Percentiles rank a stretch among this genome's conserved stretches.
Evolutionary conservation across 2,113 vertebrate species (phyloP).

Genomic region (Rutilus rutilus): DNA sequence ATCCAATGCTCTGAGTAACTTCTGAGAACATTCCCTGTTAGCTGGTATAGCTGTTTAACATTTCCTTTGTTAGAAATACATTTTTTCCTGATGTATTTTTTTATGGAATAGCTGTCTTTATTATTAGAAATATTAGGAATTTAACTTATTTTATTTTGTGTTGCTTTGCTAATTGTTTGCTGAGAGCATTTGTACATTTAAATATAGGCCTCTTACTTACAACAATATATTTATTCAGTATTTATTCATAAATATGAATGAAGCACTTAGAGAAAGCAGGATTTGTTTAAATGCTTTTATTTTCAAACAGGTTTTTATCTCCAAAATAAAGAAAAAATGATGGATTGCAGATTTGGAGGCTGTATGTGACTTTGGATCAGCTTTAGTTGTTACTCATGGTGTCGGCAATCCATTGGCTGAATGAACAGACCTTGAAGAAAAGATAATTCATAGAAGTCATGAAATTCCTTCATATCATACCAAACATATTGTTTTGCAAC

Average conservation of each 20-base stretch:
- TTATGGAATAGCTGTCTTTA: not conserved
- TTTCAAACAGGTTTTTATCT: not conserved
- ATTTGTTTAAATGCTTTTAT: slow-evolving; percentile 16
- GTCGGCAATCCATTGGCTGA: slow-evolving; percentile 64
- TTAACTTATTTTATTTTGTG: not conserved
- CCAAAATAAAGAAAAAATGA: not conserved
- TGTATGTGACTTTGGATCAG: slow-evolving; percentile 14
- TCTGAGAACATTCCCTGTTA: too few relatives aligned
- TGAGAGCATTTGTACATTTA: not conserved
- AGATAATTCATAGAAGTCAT: not conserved
- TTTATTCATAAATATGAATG: not conserved
- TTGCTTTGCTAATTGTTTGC: not conserved
- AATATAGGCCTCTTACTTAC: not conserved
- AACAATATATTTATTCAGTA: not conserved
- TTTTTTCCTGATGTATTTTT: not conserved
- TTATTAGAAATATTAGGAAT: not conserved
- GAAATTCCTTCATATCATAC: not conserved
- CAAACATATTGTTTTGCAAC: not conserved
- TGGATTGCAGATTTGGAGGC: slow-evolving; percentile 7
- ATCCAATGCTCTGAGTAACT: too few relatives aligned
- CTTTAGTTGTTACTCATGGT: slow-evolving; percentile 69
- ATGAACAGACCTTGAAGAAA: slow-evolving; percentile 66
- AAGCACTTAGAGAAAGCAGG: not conserved
- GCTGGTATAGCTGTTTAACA: not conserved
- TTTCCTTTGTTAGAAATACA: not conserved